A percentile compares a stretch with the other conserved stretches of the same genome.
Evolutionary conservation across 1,140 invertebrate species (phyloP).

Genomic region (Protaetia brevitarsis): DNA sequence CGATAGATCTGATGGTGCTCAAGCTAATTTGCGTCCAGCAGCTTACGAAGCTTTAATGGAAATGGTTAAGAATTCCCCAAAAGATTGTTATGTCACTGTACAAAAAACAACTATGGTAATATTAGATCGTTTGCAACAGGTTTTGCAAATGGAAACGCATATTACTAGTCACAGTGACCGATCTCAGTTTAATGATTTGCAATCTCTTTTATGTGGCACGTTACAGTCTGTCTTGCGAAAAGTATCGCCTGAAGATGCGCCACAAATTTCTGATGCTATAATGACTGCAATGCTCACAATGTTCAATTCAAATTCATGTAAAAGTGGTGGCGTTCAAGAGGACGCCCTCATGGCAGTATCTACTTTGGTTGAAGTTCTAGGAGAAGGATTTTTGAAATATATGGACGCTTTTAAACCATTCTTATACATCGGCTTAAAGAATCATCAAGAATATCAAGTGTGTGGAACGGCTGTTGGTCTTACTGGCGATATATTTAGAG

Average conservation of each 20-base stretch:
- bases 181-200: conserved; percentile 94
- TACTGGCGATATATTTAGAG: conserved; percentile 90
- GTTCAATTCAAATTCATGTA: conserved; percentile 84
- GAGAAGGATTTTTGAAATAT: conserved; percentile 90
- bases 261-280: conserved; percentile 93
- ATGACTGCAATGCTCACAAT: conserved; percentile 94
- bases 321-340: conserved; percentile 95
- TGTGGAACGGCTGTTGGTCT: conserved; percentile 91
- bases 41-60: conserved; percentile 99
- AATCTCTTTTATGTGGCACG: conserved; percentile 95
- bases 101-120: conserved; percentile 96
- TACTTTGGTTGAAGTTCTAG: conserved; percentile 90
- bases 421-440: conserved; percentile 85
- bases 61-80: conserved; percentile 98
- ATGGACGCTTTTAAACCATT: conserved; percentile 96
- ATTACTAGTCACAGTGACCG: conserved; percentile 83
- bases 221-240: conserved; percentile 84
- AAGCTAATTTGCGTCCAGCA: conserved; percentile 90
- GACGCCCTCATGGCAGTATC: conserved; percentile 97
- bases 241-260: conserved; percentile 90
- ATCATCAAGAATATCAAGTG: conserved; percentile 91
- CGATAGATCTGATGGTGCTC: conserved; percentile 81
- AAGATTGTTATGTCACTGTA: conserved; percentile 95
- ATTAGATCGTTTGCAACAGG: conserved; percentile 64
- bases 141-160: conserved; percentile 91